Evolutionary conservation across 37 sponge, comb jelly and placozoan species (phyloP), one percentile per base, ranked within the genome.

Genomic region (Halichondria panicea): DNA sequence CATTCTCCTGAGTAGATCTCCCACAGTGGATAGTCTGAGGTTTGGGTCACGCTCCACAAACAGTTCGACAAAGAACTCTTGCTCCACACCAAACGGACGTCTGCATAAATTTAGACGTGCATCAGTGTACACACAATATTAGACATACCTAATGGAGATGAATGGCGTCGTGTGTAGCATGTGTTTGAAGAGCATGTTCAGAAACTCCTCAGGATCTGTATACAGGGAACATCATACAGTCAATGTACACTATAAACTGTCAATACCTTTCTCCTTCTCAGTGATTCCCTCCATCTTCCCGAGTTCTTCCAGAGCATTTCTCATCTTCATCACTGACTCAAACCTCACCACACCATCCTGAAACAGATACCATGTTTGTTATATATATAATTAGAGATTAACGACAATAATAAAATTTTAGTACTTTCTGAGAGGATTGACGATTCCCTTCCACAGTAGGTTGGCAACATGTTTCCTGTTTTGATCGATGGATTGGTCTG

Each of bases 191-290:
- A 97, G 57, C 81, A 93, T 54, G 60, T 92, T 97, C 43, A 97
- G 87, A 53, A 97, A 94, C 70, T 94, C 98, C 79, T 97, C 98
- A 42, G 98, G 98, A 86, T 96, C 96, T 92, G 68, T 52, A n/a
- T n/a, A n/a, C n/a, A n/a, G n/a, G n/a, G n/a, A n/a, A n/a, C 52
- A 48, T 48, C 13, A 48, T 64, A 8, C 21, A 63, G 65, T 63
- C 3, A 4, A 63, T 36, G 34, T 63, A 63, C 65, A 63, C 19
- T 6, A 28, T 33, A 5, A 63, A n/a, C n/a, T n/a, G 34, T 27
- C n/a, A n/a, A 0, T n/a, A 94, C 91, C 91, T 75, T 89, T 90
- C 59, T 96, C 93, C 63, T 85, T 87, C 41, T 70, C 57, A 4
- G 70, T 86, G 53, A 92, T 34, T 66, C 90, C 96, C n/a, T 86